Evolutionary conservation across 2,797 vertebrate genomes (phyloP), one percentile per base, ranked within the genome.

Genomic region (Anabacerthia variegaticeps): DNA sequence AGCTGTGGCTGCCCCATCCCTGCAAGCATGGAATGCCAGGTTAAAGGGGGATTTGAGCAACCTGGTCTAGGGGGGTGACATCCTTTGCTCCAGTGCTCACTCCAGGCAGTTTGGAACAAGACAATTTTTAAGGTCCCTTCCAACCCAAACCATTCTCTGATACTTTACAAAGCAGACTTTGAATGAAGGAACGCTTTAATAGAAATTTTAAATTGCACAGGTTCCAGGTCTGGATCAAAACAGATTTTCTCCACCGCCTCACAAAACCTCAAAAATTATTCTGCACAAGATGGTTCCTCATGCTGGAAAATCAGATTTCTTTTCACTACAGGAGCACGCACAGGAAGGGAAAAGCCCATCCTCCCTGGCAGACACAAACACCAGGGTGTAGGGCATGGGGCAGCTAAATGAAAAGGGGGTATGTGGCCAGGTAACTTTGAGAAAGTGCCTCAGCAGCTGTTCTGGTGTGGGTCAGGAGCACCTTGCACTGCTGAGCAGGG

Each of bases 171-270:
- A 24, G 54, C 26, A 80, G 54, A 75, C 54, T 4, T 3, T 26
- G 6, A 1, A 4, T 2, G 8, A 41, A 65, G 12, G 20, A 91
- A 22, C 0, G 0, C 10, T 81, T 55, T 1, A 66, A 26, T 0
- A 77, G 30, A 73, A 51, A 88, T 79, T 67, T 49, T 21, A 54
- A 81, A 49, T 18, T 3, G 0, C 27, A 54, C 6, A 22, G 3
- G 23, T 71, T 87, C 39, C 26, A 39, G 16, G 13, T 69, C 36
- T 63, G 48, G 56, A 71, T 55, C 43, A 55, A 66, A 76, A 20
- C 12, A 67, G 32, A 41, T 54, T 85, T 82, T 52, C 39, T 76
- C 14, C 13, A 24, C 36, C 34, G n/a, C 17, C 28, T 73, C 74
- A 39, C 28, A 36, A 67, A 71, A 66, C 11, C 14, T 69, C 14